Conservation (phyloP, 2,888 invertebrate species). For the Leptogaster cylindrica region DNA sequence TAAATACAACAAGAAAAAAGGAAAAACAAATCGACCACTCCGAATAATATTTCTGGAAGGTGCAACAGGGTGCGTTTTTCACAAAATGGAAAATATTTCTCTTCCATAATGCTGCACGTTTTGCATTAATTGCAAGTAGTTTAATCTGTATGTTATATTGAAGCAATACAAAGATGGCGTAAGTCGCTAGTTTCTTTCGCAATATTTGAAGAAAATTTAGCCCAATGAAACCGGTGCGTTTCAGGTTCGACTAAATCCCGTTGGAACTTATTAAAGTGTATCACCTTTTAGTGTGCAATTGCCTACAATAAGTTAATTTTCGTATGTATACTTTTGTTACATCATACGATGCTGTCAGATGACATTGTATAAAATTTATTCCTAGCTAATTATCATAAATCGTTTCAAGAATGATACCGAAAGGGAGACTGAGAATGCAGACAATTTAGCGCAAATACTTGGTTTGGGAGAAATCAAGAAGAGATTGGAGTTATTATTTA, state of each 20-base stretch:
- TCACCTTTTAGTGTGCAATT: neutral
- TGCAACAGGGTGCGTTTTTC: too few species aligned
- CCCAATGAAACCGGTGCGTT: neutral
- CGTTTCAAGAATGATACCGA: neutral
- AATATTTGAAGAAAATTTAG: neutral
- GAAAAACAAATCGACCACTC: too few species aligned
- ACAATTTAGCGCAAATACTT: neutral
- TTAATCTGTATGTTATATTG: too few species aligned
- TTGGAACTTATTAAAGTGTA: neutral
- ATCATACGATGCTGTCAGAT: too few species aligned
- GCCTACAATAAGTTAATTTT: neutral
- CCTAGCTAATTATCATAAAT: neutral
- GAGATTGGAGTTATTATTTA: conserved; percentile 15
- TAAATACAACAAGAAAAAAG: too few species aligned
- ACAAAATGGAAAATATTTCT: too few species aligned
- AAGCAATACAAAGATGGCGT: too few species aligned
- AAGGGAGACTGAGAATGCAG: neutral
- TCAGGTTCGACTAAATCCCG: neutral
- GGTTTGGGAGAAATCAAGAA: conserved; percentile 23
- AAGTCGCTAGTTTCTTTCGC: too few species aligned
- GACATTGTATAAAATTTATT: neutral
- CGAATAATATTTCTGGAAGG: too few species aligned
- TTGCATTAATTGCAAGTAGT: too few species aligned
- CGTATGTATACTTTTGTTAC: too few species aligned
- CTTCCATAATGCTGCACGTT: too few species aligned